A percentile compares a stretch with the other conserved stretches of the same genome.
phyloP scores from a whole-genome alignment of 1,140 invertebrate genomes.

The Drosophila malerkotliana region DNA sequence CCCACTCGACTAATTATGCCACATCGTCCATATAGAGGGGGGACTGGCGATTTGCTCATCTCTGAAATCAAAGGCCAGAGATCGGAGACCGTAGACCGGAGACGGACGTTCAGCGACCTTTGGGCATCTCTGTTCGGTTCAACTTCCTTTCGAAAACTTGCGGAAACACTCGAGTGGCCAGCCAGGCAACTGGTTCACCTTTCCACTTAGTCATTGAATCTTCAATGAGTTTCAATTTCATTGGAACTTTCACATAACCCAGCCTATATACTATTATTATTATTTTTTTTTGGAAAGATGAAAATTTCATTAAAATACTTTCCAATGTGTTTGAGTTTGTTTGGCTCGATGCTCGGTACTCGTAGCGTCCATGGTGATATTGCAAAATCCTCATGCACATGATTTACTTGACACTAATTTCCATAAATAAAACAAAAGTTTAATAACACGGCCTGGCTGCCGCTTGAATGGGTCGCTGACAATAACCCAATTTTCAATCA shows the following conservation, averaged over 20 bases:
- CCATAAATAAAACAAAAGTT: conserved; percentile 78
- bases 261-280: conserved; percentile 21
- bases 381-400: conserved; percentile 64
- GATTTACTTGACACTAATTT: conserved; percentile 83
- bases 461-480: conserved; percentile 62
- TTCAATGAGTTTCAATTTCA: conserved; percentile 55
- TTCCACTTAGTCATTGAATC: conserved; percentile 58
- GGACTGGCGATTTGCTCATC: conserved; percentile 37
- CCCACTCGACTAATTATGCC: conserved; percentile 47
- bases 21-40: conserved; percentile 42
- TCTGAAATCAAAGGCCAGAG: conserved; percentile 31
- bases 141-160: conserved; percentile 59
- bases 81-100: not conserved
- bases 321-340: conserved; percentile 29
- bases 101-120: conserved; percentile 74
- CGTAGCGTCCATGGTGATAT: conserved; percentile 15
- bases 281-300: conserved; percentile 24
- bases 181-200: conserved; percentile 67
- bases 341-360: not conserved
- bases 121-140: conserved; percentile 26
- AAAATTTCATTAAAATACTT: conserved; percentile 51
- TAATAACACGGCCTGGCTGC: conserved; percentile 56
- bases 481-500: conserved; percentile 81
- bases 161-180: conserved; percentile 48
- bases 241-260: conserved; percentile 49